Conservation (phyloP, 2,888 invertebrate genomes). For the Malachius bipustulatus region DNA sequence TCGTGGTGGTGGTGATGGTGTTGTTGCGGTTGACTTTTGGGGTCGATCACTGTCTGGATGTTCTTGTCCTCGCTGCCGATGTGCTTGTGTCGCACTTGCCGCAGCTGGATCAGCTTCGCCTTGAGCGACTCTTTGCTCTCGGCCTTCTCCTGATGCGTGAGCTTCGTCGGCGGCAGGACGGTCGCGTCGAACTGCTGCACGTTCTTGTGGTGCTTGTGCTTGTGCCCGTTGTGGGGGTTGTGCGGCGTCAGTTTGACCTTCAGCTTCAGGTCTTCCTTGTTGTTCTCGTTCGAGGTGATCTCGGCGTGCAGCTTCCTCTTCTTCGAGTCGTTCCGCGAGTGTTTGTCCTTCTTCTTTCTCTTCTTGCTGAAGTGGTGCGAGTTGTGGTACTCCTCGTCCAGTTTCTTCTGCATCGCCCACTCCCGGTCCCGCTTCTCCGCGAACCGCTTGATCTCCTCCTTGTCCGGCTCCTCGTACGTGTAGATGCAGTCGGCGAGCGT, state of each 20-base stretch:
- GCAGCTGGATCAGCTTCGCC: constrained; percentile 36
- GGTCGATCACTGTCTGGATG: constrained; percentile 21
- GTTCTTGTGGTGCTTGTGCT: constrained; percentile 34
- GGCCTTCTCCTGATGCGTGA: constrained; percentile 12
- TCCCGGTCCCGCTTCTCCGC: constrained; percentile 36
- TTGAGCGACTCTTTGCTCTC: constrained; percentile 28
- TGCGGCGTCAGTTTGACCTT: constrained; percentile 42
- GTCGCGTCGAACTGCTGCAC: no score
- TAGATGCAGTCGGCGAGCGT: constrained; percentile 29
- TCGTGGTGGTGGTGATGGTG: background rate
- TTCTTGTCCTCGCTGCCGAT: constrained; percentile 27
- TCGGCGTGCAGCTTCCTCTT: constrained; percentile 45
- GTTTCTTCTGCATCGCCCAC: constrained; percentile 34
- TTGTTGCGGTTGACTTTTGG: constrained; percentile 2
- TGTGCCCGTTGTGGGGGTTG: constrained; percentile 37
- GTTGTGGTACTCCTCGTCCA: constrained; percentile 26
- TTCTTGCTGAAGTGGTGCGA: constrained; percentile 35
- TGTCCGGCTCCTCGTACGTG: constrained; percentile 34
- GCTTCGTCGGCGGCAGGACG: constrained; percentile 9
- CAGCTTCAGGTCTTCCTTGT: constrained; percentile 40
- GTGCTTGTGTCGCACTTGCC: constrained; percentile 35
- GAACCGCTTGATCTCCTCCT: constrained; percentile 35
- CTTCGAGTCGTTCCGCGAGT: constrained; percentile 43
- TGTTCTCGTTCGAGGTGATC: constrained; percentile 38
- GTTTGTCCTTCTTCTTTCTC: constrained; percentile 45